Conservation (phyloP, 2,113 vertebrate genomes). For the Galbula dea region DNA sequence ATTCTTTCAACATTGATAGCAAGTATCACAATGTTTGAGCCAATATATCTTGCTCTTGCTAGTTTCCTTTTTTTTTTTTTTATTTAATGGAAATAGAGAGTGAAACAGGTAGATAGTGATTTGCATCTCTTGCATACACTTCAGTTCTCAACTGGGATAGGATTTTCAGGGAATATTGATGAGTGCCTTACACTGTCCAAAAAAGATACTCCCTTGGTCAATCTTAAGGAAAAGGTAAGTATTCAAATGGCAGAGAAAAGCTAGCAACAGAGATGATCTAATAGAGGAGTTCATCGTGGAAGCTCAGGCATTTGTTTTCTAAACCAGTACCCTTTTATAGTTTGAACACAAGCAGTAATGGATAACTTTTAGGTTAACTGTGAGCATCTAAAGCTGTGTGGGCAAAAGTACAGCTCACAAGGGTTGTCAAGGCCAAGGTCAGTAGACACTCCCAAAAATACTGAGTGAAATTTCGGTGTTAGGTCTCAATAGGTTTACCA, state of each 20-base stretch:
- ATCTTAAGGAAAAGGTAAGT: neutral
- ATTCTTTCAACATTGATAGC: neutral
- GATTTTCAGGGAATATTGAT: neutral
- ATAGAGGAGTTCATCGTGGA: neutral
- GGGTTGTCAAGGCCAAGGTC: slow-evolving; percentile 22
- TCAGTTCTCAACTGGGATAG: neutral
- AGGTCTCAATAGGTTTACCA: neutral
- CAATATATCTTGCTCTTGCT: neutral
- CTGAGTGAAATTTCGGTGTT: slow-evolving; percentile 2
- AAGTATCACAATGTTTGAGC: neutral
- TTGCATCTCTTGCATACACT: neutral
- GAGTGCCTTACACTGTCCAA: neutral
- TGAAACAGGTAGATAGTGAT: neutral
- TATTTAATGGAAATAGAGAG: neutral
- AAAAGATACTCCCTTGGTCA: neutral
- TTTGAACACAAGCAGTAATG: neutral
- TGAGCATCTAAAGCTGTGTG: slow-evolving; percentile 38
- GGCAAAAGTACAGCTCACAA: slow-evolving; percentile 34
- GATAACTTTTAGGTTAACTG: slow-evolving; percentile 5
- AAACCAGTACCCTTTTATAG: slow-evolving; percentile 23
- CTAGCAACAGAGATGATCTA: neutral
- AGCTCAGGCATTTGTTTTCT: slow-evolving; percentile 12
- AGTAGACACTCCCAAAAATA: slow-evolving; percentile 9
- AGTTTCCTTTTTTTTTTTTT: neutral
- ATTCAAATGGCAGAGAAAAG: neutral